phyloP scores from a whole-genome alignment of 2,113 vertebrate genomes.

The Grallaria varia region DNA sequence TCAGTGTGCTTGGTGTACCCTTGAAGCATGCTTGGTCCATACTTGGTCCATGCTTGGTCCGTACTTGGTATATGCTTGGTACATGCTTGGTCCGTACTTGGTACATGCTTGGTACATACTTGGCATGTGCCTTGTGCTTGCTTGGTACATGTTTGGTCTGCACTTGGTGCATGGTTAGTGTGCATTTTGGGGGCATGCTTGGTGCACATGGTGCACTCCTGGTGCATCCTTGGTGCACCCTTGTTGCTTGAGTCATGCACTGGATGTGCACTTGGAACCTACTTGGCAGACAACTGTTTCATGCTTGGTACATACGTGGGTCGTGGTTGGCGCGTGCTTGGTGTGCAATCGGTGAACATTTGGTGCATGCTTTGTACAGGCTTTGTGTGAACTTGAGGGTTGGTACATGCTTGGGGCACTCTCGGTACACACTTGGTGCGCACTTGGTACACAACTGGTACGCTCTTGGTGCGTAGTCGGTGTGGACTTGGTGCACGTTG shows the following conservation, averaged over 20 bases:
- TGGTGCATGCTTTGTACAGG: fast-evolving
- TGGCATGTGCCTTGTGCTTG: fast-evolving
- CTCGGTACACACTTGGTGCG: fast-evolving
- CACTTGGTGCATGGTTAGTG: fast-evolving
- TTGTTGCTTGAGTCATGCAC: no score
- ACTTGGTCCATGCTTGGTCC: fast-evolving
- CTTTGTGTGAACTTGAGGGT: fast-evolving
- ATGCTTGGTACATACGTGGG: no score
- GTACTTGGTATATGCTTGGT: not conserved
- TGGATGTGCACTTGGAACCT: fast-evolving
- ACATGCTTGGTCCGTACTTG: fast-evolving
- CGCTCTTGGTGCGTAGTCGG: not conserved
- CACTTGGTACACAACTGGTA: no score
- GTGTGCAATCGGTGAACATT: fast-evolving
- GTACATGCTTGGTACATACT: fast-evolving
- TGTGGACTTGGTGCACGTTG: fast-evolving
- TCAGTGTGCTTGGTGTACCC: fast-evolving
- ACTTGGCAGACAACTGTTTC: no score
- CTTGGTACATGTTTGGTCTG: fast-evolving
- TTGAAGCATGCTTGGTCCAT: fast-evolving
- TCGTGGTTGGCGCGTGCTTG: no score
- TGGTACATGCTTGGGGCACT: fast-evolving
- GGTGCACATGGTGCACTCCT: no score
- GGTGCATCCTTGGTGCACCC: fast-evolving
- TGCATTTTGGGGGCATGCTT: fast-evolving